Conservation (phyloP, 2,797 vertebrate species). For the Aphelocoma californica region DNA sequence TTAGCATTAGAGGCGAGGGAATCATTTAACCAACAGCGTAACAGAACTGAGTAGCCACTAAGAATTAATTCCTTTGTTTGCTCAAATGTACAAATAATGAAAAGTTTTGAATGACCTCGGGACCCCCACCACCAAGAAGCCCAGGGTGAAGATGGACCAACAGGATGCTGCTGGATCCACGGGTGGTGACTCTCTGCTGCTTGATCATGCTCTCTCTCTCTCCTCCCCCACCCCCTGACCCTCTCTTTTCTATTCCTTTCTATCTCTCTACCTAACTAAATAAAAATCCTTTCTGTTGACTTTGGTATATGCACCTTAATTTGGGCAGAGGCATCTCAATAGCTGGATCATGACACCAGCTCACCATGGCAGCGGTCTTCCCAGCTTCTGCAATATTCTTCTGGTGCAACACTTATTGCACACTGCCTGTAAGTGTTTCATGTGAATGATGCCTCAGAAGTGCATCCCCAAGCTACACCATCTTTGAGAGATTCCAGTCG, state of each 20-base stretch:
- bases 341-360: background rate
- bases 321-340: background rate
- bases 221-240: too few relatives aligned
- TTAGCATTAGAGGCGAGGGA: background rate
- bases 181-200: fast-evolving
- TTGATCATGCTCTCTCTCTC: background rate
- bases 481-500: background rate
- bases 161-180: background rate
- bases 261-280: background rate
- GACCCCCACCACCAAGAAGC: fast-evolving
- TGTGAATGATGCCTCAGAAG: background rate
- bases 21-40: background rate
- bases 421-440: background rate
- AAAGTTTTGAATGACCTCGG: background rate
- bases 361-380: background rate
- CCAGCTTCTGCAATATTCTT: background rate
- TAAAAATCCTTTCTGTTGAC: background rate
- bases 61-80: background rate
- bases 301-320: background rate
- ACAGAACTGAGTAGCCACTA: background rate
- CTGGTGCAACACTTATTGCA: background rate
- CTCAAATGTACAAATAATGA: background rate
- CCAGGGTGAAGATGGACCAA: background rate
- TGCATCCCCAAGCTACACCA: fast-evolving
- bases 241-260: background rate